A percentile compares a stretch with the other conserved stretches of the same genome.
phyloP scores from a whole-genome alignment of 2,888 invertebrate genomes.

The Nomada goodeniana region DNA sequence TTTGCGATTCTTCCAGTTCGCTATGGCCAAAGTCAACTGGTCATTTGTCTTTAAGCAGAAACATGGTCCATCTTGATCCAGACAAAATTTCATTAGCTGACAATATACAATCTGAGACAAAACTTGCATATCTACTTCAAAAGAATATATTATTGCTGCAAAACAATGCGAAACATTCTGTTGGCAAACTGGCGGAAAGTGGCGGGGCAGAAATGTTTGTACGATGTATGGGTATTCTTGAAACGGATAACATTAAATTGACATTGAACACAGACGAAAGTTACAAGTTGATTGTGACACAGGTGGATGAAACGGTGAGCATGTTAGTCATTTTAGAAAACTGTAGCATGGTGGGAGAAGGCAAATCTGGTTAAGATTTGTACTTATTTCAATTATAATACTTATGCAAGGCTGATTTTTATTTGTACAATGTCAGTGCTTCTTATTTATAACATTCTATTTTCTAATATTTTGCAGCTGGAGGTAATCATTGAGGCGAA shows the following conservation, averaged over 20 bases:
- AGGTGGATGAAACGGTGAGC: constrained; percentile 59
- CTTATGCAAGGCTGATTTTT: background rate
- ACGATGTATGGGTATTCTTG: constrained; percentile 54
- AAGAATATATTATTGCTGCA: constrained; percentile 72
- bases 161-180: constrained; percentile 37
- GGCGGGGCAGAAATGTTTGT: constrained; percentile 71
- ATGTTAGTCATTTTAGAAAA: constrained; percentile 5
- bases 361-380: too few relatives aligned
- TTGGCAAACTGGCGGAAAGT: constrained; percentile 10
- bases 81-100: constrained; percentile 84
- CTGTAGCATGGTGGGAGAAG: too few relatives aligned
- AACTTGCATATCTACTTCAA: constrained; percentile 74
- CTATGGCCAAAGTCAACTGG: constrained; percentile 89
- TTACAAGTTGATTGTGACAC: constrained; percentile 81
- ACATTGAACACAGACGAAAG: constrained; percentile 87
- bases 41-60: constrained; percentile 85
- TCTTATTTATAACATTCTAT: background rate
- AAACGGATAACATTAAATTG: constrained; percentile 77
- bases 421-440: too few relatives aligned
- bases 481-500: constrained; percentile 86
- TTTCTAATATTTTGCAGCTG: constrained; percentile 71
- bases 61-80: constrained; percentile 85
- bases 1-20: constrained; percentile 87
- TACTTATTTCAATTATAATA: too few relatives aligned
- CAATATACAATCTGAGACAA: constrained; percentile 70